phyloP scores from a whole-genome alignment of 2,888 invertebrate species.

The Tiliacea aurago region DNA sequence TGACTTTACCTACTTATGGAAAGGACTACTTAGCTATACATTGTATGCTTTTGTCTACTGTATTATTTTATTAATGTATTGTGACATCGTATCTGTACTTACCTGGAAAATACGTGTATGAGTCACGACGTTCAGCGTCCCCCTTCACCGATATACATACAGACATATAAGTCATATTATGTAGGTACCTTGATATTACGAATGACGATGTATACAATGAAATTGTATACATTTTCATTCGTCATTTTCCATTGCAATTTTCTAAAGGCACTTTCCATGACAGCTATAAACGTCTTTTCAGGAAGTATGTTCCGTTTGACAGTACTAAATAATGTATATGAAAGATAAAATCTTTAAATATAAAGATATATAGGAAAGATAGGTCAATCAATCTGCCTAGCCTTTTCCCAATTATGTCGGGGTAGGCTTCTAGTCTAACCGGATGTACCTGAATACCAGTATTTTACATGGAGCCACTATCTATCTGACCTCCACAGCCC shows the following conservation, averaged over 20 bases:
- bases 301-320: slow-evolving; percentile 5
- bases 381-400: too few relatives aligned
- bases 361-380: too few relatives aligned
- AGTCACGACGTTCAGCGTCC: slow-evolving; percentile 32
- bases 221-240: too few relatives aligned
- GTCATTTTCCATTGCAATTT: slow-evolving; percentile 24
- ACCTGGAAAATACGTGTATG: slow-evolving; percentile 45
- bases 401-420: too few relatives aligned
- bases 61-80: slow-evolving; percentile 23
- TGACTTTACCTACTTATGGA: slow-evolving; percentile 7
- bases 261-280: slow-evolving; percentile 26
- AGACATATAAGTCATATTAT: slow-evolving; percentile 21
- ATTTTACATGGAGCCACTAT: too few relatives aligned
- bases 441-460: too few relatives aligned
- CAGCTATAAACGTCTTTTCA: not conserved
- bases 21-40: not conserved
- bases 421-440: too few relatives aligned
- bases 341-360: slow-evolving; percentile 11
- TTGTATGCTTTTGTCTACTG: not conserved
- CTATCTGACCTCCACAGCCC: too few relatives aligned
- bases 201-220: slow-evolving; percentile 2
- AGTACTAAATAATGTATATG: slow-evolving; percentile 7
- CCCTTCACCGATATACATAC: slow-evolving; percentile 34
- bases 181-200: slow-evolving; percentile 4
- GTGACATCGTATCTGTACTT: slow-evolving; percentile 28